These are phyloP conservation scores for Brachionus calyciflorus DNA, from an alignment of 1,140 invertebrate genomes.

Conservation along the genomic window DNA sequence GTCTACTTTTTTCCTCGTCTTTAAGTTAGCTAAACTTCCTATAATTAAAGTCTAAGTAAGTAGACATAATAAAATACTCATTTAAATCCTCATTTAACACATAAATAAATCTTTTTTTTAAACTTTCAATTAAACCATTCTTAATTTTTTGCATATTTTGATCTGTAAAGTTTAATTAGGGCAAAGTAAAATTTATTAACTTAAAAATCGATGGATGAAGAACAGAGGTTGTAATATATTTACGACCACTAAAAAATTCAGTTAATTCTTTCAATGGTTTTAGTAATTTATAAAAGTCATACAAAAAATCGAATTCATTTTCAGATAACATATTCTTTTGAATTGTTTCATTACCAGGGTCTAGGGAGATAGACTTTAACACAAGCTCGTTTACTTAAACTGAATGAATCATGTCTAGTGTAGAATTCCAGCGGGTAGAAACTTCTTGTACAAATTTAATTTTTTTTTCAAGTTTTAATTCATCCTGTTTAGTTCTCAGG, in stretches of 20 bases:
- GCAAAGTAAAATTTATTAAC: not conserved
- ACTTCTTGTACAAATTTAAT: slow-evolving; percentile 1
- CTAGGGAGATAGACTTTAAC: not conserved
- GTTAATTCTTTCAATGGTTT: slow-evolving; percentile 6
- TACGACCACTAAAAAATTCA: not conserved
- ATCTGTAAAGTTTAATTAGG: not conserved
- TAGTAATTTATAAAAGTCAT: slow-evolving; percentile 2
- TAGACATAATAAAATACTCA: too few relatives aligned
- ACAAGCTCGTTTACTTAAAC: not conserved
- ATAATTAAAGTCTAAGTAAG: not conserved
- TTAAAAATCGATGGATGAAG: not conserved
- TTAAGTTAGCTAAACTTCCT: not conserved
- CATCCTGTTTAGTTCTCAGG: slow-evolving; percentile 3
- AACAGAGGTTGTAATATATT: slow-evolving; percentile 5
- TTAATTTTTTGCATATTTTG: not conserved
- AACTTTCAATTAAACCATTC: not conserved
- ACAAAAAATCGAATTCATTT: not conserved
- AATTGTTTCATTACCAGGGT: not conserved
- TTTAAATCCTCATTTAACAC: not conserved
- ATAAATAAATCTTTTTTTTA: slow-evolving; percentile 1
- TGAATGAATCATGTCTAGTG: not conserved
- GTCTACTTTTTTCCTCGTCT: not conserved
- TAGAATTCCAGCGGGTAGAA: slow-evolving; percentile 17
- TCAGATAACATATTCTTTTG: not conserved
- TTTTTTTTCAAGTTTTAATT: not conserved